Conservation (phyloP, 2,888 invertebrate genomes). For the Xylophagus ater region DNA sequence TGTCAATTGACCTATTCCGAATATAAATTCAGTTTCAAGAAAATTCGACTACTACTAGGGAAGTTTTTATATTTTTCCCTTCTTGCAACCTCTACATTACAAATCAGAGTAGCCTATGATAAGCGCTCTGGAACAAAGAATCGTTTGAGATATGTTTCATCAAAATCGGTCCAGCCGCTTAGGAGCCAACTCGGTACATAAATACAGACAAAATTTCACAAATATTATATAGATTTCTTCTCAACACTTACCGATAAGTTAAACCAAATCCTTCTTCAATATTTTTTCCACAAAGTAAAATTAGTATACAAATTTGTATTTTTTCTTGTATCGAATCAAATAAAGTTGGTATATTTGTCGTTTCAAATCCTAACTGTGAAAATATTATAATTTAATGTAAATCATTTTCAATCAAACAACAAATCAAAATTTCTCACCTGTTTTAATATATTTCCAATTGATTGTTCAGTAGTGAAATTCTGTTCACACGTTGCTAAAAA, state of each 20-base stretch:
- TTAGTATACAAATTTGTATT: conserved; percentile 55
- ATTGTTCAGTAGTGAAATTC: conserved; percentile 34
- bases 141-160: too few species aligned
- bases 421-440: conserved; percentile 9
- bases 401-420: conserved; percentile 26
- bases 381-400: conserved; percentile 3
- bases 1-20: too few species aligned
- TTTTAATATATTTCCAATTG: conserved; percentile 11
- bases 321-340: conserved; percentile 60
- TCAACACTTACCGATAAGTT: conserved; percentile 53
- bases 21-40: too few species aligned
- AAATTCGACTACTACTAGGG: too few species aligned
- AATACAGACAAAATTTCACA: too few species aligned
- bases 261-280: conserved; percentile 61
- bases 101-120: too few species aligned
- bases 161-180: too few species aligned
- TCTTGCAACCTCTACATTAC: too few species aligned
- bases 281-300: conserved; percentile 54
- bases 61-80: too few species aligned
- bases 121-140: too few species aligned
- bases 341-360: conserved; percentile 49
- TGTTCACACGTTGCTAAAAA: conserved; percentile 56
- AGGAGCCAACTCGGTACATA: too few species aligned
- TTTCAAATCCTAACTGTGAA: conserved; percentile 14
- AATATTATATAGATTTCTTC: too few species aligned